phyloP scores from a whole-genome alignment of 2,797 vertebrate species.

The Myoxocephalus aenaeus region DNA sequence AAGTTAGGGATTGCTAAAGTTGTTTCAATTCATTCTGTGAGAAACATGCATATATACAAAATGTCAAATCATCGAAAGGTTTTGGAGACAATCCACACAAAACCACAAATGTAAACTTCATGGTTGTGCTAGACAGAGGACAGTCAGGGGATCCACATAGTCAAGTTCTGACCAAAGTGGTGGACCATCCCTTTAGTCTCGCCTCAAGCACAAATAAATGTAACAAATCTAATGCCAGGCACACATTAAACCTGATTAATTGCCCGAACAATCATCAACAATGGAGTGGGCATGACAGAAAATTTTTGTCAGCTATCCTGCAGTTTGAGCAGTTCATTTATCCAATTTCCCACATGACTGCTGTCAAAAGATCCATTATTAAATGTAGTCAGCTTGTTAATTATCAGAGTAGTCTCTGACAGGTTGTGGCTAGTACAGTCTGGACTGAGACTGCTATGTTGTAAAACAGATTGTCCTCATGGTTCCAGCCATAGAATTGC shows the following conservation, averaged over 20 bases:
- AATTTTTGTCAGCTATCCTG: not conserved
- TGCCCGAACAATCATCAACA: not conserved
- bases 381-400: not conserved
- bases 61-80: not conserved
- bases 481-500: not conserved
- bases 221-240: not conserved
- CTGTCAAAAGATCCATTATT: not conserved
- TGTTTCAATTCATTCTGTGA: not conserved
- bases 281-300: conserved; percentile 3
- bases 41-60: not conserved
- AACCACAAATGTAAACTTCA: not conserved
- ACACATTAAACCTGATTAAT: not conserved
- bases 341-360: conserved; percentile 9
- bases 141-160: too few species aligned
- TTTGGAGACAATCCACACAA: not conserved
- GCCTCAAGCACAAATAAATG: not conserved
- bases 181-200: not conserved
- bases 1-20: not conserved
- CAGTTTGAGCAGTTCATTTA: not conserved
- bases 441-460: not conserved
- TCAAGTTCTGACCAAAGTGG: not conserved
- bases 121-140: not conserved
- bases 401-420: not conserved
- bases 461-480: not conserved
- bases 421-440: not conserved